Conservation (phyloP, 2,888 invertebrate species). For the Itoplectis maculator region DNA sequence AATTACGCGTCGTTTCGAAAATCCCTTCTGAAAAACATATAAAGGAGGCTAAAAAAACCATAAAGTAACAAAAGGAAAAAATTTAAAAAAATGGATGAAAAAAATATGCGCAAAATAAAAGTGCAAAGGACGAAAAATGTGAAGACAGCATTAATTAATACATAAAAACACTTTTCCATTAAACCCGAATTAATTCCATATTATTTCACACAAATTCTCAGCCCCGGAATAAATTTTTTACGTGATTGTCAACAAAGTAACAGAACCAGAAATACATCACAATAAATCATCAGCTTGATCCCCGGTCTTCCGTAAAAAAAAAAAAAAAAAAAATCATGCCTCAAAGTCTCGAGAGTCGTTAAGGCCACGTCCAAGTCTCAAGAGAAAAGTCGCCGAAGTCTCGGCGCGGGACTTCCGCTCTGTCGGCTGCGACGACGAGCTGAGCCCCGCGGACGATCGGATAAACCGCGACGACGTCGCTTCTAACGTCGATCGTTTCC, state of each 20-base stretch:
- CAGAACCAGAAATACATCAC: too few relatives aligned
- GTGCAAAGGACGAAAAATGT: too few relatives aligned
- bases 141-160: too few relatives aligned
- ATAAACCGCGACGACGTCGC: slow-evolving; percentile 31
- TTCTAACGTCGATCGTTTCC: slow-evolving; percentile 62
- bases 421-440: background rate
- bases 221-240: too few relatives aligned
- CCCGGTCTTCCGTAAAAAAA: background rate
- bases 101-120: too few relatives aligned
- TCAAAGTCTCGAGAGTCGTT: slow-evolving; percentile 19
- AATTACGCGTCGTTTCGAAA: background rate
- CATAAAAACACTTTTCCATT: too few relatives aligned
- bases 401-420: slow-evolving; percentile 50
- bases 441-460: slow-evolving; percentile 13
- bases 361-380: slow-evolving; percentile 26
- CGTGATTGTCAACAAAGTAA: too few relatives aligned
- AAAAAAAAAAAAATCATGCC: background rate
- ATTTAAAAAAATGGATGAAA: background rate
- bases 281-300: background rate
- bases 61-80: background rate
- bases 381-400: slow-evolving; percentile 31
- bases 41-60: too few relatives aligned
- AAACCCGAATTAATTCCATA: too few relatives aligned
- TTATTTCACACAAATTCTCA: too few relatives aligned
- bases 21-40: background rate